Conservation (phyloP, 1,140 invertebrate genomes). For the Charaxes varanes region DNA sequence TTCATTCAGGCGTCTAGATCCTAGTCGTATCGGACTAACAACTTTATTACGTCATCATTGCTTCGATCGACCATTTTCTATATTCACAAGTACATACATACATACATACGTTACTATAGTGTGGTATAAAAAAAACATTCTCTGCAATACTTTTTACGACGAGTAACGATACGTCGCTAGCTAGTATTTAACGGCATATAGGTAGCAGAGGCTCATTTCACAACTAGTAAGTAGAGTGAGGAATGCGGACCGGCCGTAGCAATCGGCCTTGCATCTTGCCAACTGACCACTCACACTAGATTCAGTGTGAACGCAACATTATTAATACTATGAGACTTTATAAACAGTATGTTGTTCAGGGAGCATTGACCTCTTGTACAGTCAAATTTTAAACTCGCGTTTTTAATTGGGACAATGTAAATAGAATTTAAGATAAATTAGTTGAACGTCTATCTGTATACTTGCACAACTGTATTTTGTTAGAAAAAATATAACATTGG, state of each 20-base stretch:
- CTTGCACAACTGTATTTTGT: no score
- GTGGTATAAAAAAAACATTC: conserved; percentile 6
- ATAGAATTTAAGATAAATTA: conserved; percentile 22
- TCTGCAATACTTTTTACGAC: conserved; percentile 11
- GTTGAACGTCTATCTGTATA: no score
- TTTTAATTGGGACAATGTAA: conserved; percentile 24
- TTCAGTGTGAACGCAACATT: conserved; percentile 31
- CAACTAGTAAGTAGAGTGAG: conserved; percentile 52
- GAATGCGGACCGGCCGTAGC: conserved; percentile 55
- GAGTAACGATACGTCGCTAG: conserved; percentile 16
- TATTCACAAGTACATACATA: conserved; percentile 11
- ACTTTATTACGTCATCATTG: no score
- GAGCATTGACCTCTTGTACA: conserved; percentile 15
- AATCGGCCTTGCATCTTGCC: conserved; percentile 62
- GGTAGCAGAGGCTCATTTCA: conserved; percentile 47
- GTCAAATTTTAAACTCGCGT: conserved; percentile 17
- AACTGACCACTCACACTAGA: conserved; percentile 59
- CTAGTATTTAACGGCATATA: conserved; percentile 20
- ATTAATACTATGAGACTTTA: conserved; percentile 9
- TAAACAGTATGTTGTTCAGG: conserved; percentile 12
- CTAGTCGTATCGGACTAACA: no score
- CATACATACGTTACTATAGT: not conserved
- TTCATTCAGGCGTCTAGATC: no score
- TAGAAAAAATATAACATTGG: no score
- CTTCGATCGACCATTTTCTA: no score